Evolutionary conservation across 92 coral and sea anemone genomes (phyloP).

Genomic region (Phymanthus crucifer): DNA sequence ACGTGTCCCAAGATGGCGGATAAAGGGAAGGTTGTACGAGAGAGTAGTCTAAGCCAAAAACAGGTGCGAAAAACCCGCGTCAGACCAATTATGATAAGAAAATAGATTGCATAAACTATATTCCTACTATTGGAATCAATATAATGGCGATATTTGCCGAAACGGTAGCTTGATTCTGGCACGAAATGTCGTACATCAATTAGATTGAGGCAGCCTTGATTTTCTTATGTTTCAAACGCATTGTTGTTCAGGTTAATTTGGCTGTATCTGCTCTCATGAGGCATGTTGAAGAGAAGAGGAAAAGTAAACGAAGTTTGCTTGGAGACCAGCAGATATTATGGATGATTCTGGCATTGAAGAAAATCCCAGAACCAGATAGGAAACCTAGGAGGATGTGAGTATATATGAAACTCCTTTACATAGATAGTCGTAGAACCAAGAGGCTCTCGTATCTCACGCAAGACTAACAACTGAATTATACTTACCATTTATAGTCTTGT

Average conservation of each 20-base stretch:
- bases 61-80: conserved; percentile 56
- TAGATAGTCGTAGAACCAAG: too few relatives aligned
- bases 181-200: background rate
- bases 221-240: background rate
- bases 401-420: too few relatives aligned
- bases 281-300: conserved; percentile 56
- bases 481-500: background rate
- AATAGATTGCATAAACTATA: background rate
- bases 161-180: background rate
- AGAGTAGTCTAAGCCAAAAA: conserved; percentile 70
- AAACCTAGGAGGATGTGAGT: conserved; percentile 88
- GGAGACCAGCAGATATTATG: conserved; percentile 72
- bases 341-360: conserved; percentile 78
- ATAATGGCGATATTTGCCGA: background rate
- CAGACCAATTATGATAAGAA: too few relatives aligned
- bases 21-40: conserved; percentile 53
- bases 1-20: conserved; percentile 73
- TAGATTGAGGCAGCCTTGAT: background rate
- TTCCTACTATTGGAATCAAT: background rate
- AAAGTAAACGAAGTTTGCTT: conserved; percentile 56
- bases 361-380: conserved; percentile 81
- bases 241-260: conserved; percentile 51
- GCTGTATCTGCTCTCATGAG: conserved; percentile 88
- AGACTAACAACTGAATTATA: too few relatives aligned
- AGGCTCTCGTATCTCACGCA: too few relatives aligned